Evolutionary conservation across 2,888 invertebrate species (phyloP), one percentile per base, ranked within the genome.

Genomic region (Tinea trinotella): DNA sequence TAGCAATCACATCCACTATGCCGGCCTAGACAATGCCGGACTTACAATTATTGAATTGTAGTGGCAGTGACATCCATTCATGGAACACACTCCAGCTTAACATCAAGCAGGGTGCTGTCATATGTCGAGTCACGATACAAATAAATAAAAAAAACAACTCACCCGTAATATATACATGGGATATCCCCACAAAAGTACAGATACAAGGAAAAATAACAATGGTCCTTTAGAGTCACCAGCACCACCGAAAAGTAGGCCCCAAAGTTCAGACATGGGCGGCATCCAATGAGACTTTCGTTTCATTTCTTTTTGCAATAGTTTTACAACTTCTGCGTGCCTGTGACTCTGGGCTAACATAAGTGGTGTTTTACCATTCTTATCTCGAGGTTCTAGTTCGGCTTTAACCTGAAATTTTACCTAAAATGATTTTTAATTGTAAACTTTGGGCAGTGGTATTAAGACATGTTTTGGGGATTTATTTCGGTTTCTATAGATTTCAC

Each of bases 331-430:
- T 35, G 90, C 90, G 71, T 97, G 96, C 24, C 95, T 90, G 69
- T 97, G 94, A 59, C 95, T 94, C 69, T 92, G 93, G 0, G 97
- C 96, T 56, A 97, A 77, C 90, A 95, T 94, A 24, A 96, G 79
- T 0, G 97, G 97, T 0, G 96, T 97, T 79, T 96, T 96, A 2
- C 94, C 95, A 75, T 97, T 96, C 72, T 96, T 96, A 68, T 97
- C 97, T 9, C 92, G 88, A 1, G 95, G 92, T 65, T 95, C 93
- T 56, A 97, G 75, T 65, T 96, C 95, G 20, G 96, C 92, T 70
- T 93, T 94, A 57, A 95, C 95, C 90, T 93, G 62, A 53, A 71
- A 67, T 55, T n/a, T n/a, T n/a, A n/a, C n/a, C n/a, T n/a, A n/a
- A n/a, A n/a, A n/a, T n/a, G n/a, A n/a, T n/a, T n/a, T n/a, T n/a